Percentiles rank a stretch among this genome's conserved stretches.
phyloP scores from a whole-genome alignment of 2,888 invertebrate species.

The Oeneis ivallda region DNA sequence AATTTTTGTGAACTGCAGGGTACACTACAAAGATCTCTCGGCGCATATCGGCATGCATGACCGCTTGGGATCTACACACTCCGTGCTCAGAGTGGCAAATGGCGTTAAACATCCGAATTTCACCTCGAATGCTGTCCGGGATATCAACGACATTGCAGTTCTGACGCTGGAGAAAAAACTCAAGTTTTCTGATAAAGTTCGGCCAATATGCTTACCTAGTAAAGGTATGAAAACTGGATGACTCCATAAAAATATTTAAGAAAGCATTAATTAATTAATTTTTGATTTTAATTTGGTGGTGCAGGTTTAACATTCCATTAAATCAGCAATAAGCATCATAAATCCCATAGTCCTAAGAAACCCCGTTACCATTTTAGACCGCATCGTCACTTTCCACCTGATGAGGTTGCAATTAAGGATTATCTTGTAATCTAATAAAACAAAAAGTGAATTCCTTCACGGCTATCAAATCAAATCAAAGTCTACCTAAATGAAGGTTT shows the following conservation, averaged over 20 bases:
- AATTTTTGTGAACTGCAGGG: slow-evolving; percentile 49
- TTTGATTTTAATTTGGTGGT: too few species aligned
- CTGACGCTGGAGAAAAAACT: slow-evolving; percentile 71
- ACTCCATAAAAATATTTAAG: not conserved
- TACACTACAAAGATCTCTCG: slow-evolving; percentile 62
- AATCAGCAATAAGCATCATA: too few species aligned
- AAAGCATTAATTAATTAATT: too few species aligned
- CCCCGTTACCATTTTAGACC: too few species aligned
- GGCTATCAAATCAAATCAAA: too few species aligned
- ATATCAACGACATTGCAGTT: slow-evolving; percentile 82
- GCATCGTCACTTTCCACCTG: too few species aligned
- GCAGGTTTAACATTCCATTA: too few species aligned
- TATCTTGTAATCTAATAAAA: too few species aligned
- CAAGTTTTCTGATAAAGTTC: slow-evolving; percentile 66
- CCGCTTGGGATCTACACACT: slow-evolving; percentile 59
- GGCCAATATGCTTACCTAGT: slow-evolving; percentile 77
- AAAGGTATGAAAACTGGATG: slow-evolving; percentile 47
- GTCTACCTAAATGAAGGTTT: too few species aligned
- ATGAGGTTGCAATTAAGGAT: too few species aligned
- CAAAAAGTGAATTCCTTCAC: too few species aligned
- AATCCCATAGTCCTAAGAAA: too few species aligned
- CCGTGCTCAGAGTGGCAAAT: slow-evolving; percentile 51
- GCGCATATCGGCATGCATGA: slow-evolving; percentile 79
- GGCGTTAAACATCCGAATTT: slow-evolving; percentile 76
- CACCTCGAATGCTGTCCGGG: slow-evolving; percentile 77